Conservation (phyloP, 2,113 vertebrate genomes). For the Damaliscus lunatus region DNA sequence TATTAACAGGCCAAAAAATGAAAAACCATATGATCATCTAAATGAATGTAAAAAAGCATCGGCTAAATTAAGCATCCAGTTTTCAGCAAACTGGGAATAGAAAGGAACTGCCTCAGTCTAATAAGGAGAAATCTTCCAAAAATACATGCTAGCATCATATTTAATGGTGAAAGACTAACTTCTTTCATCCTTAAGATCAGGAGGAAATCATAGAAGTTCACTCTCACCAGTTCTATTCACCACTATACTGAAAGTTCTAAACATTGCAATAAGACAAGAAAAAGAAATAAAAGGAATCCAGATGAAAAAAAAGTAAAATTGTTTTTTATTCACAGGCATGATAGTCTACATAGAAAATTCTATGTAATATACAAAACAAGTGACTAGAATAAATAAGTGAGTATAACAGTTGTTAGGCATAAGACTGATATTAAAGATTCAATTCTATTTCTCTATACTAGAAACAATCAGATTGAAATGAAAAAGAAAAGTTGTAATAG, state of each 20-base stretch:
- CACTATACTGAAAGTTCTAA: not conserved
- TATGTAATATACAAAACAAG: not conserved
- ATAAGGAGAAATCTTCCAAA: not conserved
- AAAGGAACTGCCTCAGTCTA: not conserved
- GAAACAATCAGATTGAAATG: not conserved
- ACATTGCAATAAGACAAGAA: not conserved
- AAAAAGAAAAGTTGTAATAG: not conserved
- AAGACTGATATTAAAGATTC: not conserved
- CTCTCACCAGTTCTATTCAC: not conserved
- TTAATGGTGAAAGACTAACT: not conserved
- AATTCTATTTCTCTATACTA: not conserved
- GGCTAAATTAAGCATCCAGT: not conserved
- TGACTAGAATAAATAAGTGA: not conserved
- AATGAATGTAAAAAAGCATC: not conserved
- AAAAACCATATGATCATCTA: not conserved
- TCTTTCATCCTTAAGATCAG: not conserved
- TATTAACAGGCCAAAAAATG: not conserved
- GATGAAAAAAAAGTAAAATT: not conserved
- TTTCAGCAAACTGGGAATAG: not conserved
- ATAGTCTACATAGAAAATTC: not conserved
- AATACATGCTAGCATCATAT: not conserved
- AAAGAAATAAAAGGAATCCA: not conserved
- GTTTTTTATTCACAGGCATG: not conserved
- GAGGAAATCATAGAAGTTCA: not conserved
- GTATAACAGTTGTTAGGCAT: not conserved